Conservation (phyloP, 2,888 invertebrate genomes). For the Lapara coniferarum region DNA sequence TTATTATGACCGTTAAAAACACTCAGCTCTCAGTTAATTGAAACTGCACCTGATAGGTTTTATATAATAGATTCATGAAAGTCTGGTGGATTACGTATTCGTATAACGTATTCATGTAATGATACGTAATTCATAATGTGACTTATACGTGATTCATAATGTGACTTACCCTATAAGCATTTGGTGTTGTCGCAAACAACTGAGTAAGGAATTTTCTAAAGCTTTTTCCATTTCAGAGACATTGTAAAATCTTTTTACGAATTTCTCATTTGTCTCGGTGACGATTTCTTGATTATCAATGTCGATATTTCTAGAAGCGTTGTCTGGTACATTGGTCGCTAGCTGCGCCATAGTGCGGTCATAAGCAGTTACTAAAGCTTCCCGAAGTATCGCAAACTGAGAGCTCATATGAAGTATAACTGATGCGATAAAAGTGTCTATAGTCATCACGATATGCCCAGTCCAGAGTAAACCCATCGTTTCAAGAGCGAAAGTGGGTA, state of each 20-base stretch:
- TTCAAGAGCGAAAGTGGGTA: slow-evolving; percentile 69
- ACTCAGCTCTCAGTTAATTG: slow-evolving; percentile 38
- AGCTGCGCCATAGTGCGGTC: slow-evolving; percentile 58
- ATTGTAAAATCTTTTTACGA: slow-evolving; percentile 53
- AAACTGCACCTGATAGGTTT: slow-evolving; percentile 42
- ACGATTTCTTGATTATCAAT: slow-evolving; percentile 36
- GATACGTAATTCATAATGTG: too few species aligned
- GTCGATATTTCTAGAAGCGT: slow-evolving; percentile 32
- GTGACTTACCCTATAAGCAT: slow-evolving; percentile 63
- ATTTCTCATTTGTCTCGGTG: slow-evolving; percentile 42
- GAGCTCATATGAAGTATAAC: slow-evolving; percentile 75
- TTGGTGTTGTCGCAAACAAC: slow-evolving; percentile 74
- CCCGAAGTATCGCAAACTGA: slow-evolving; percentile 68
- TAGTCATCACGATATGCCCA: slow-evolving; percentile 76
- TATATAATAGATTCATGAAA: slow-evolving; percentile 37
- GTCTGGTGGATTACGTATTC: not conserved
- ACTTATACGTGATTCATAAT: slow-evolving; percentile 41
- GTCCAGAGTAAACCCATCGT: slow-evolving; percentile 75
- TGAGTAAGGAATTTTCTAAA: slow-evolving; percentile 57
- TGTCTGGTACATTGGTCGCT: slow-evolving; percentile 32
- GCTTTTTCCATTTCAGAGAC: slow-evolving; percentile 61
- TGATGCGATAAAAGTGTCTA: slow-evolving; percentile 76
- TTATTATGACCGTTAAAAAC: slow-evolving; percentile 24
- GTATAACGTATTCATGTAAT: too few species aligned
- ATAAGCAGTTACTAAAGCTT: slow-evolving; percentile 67